Conservation (phyloP, 2,113 vertebrate species). For the Geococcyx californianus region DNA sequence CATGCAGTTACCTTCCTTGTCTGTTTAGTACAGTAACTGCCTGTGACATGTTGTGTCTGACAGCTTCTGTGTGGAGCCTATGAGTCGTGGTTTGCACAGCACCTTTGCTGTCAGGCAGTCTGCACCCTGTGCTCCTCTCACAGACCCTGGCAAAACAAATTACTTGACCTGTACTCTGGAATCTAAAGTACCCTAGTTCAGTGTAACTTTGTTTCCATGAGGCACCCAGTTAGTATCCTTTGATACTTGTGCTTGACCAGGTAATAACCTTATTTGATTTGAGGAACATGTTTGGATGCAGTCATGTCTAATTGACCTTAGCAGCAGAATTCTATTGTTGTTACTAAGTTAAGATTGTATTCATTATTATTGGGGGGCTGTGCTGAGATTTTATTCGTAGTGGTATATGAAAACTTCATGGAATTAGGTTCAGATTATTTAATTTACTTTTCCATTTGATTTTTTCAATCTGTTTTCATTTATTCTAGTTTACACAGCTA, state of each 20-base stretch:
- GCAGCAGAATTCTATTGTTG: not conserved
- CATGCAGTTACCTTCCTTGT: not conserved
- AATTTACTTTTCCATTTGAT: not conserved
- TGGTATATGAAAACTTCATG: not conserved
- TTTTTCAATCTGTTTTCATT: not conserved
- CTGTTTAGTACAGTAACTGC: not conserved
- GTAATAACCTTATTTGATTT: not conserved
- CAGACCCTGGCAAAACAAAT: not conserved
- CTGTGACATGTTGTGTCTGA: not conserved
- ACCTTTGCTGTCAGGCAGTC: not conserved
- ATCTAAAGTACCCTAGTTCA: not conserved
- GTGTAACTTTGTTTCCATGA: not conserved
- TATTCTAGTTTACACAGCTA: not conserved
- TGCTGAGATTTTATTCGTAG: not conserved
- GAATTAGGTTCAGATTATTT: not conserved
- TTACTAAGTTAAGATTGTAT: not conserved
- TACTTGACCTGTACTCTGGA: not conserved
- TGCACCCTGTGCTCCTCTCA: not conserved
- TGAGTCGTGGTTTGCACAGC: not conserved
- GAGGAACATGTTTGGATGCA: not conserved
- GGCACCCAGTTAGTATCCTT: not conserved
- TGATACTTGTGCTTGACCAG: not conserved
- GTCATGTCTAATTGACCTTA: not conserved
- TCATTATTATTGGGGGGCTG: not conserved
- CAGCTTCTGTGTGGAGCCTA: not conserved